These are phyloP conservation scores for Tenthredo notha DNA, from an alignment of 2,888 invertebrate species.

Conservation along the genomic window DNA sequence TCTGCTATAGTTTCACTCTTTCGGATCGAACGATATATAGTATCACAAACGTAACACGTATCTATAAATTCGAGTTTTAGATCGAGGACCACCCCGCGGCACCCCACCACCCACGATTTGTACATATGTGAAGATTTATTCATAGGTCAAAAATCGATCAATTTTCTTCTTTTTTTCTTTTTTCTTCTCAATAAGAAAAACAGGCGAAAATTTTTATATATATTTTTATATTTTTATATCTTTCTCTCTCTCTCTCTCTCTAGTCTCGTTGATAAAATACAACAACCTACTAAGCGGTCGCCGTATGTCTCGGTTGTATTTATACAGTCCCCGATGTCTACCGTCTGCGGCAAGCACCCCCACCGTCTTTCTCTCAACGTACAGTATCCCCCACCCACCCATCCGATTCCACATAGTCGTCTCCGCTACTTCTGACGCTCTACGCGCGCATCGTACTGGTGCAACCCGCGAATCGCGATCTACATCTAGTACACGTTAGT, in stretches of 20 bases:
- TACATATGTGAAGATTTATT: background rate
- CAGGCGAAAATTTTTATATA: background rate
- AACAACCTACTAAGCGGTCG: constrained; percentile 72
- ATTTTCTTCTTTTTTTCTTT: background rate
- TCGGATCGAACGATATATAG: background rate
- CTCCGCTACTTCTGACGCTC: constrained; percentile 14
- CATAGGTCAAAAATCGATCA: background rate
- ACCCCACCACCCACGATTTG: background rate
- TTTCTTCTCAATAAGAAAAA: constrained; percentile 29
- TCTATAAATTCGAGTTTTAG: background rate
- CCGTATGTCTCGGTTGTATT: constrained; percentile 73
- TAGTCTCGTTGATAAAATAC: constrained; percentile 69
- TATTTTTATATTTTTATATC: background rate
- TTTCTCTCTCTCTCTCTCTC: background rate
- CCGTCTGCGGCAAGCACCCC: constrained; percentile 38
- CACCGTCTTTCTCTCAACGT: constrained; percentile 42
- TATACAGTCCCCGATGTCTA: constrained; percentile 68
- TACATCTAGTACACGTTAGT: background rate
- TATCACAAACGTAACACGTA: background rate
- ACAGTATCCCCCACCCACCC: background rate
- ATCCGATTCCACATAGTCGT: background rate
- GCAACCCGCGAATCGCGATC: background rate
- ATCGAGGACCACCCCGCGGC: constrained; percentile 25
- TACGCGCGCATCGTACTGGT: constrained; percentile 7
- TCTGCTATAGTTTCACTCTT: background rate